Evolutionary conservation across 2,888 invertebrate species (phyloP).

Genomic region (Ophion slaviceki): DNA sequence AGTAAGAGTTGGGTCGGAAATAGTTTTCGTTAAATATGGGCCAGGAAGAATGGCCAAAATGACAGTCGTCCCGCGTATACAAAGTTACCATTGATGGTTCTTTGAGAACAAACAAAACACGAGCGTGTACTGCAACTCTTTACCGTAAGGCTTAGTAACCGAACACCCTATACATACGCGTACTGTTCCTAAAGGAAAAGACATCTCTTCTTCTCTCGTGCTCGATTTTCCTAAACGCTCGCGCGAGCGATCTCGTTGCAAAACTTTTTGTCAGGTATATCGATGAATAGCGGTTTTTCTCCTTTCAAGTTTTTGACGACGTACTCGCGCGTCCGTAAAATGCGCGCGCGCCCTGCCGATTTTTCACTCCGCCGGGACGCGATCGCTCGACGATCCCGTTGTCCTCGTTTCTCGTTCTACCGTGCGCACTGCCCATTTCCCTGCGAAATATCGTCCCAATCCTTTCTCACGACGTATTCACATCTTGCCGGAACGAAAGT

Average conservation of each 20-base stretch:
- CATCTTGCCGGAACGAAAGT: conserved; percentile 18
- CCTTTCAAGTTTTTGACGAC: conserved; percentile 64
- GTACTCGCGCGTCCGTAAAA: conserved; percentile 47
- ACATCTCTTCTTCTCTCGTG: neutral
- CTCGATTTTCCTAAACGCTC: neutral
- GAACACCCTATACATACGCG: conserved; percentile 71
- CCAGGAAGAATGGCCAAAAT: conserved; percentile 21
- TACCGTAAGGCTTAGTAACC: conserved; percentile 80
- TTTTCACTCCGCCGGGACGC: conserved; percentile 26
- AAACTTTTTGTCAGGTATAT: conserved; percentile 71
- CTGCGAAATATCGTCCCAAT: conserved; percentile 55
- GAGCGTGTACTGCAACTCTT: conserved; percentile 76
- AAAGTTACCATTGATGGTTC: conserved; percentile 1
- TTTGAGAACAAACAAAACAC: conserved; percentile 60
- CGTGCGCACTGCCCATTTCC: neutral
- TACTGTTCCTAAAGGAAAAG: conserved; percentile 58
- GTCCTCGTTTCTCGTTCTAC: conserved; percentile 33
- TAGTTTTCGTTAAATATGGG: neutral
- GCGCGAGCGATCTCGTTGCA: conserved; percentile 40
- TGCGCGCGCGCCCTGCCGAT: conserved; percentile 55
- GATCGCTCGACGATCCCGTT: conserved; percentile 47
- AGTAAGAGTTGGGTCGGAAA: neutral
- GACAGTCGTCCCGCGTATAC: conserved; percentile 35
- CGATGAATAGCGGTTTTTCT: conserved; percentile 67
- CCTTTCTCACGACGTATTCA: conserved; percentile 59